Base-by-base conservation (phyloP, 1,140 invertebrate genomes). In the Lutraria rhynchaena region DNA sequence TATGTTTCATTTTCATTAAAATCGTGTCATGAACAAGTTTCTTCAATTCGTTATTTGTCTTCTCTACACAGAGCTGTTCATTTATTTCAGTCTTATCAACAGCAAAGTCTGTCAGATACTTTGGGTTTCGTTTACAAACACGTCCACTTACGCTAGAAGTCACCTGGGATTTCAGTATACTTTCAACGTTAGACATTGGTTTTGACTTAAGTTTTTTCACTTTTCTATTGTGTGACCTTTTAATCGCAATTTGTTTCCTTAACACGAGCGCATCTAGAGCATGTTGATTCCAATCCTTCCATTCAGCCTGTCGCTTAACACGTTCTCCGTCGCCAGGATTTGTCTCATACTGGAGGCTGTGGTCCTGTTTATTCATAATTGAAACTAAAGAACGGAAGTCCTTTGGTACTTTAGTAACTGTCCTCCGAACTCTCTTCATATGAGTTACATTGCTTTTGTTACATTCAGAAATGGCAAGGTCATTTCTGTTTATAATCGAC, bases 211-310 rank as follows among this genome's bases (percentile, higher is more conserved):
- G 13, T 33, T 5, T 67, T 15, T 77, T 67, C 7, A 77, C 33
- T 46, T 67, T 67, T 33, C 27, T 51, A 55, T 77, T 77, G 17
- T 29, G 33, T 2, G 13, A 15, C 13, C 63, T n/a, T 55, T 75
- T 75, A 5, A 75, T 75, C 46, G 9, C 9, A 35, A 75, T 61
- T 0, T 60, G n/a, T 22, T 41, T 61, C n/a, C 37, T 46, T 22
- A 75, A 31, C 29, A 55, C 41, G 15, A 37, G 5, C 3, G 58
- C 13, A 41, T 60, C 73, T n/a, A 5, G 15, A 41, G 15, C 37
- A 41, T 41, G 37, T 41, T 41, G 5, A 7, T 41, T 41, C 37
- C 5, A 41, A 41, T 41, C 5, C 5, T 15, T 41, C 5, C 37
- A 15, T 7, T 41, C 37, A 7, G 5, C 15, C 5, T 41, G 5